Evolutionary conservation across 2,888 invertebrate genomes (phyloP).

Genomic region (Diaprepes abbreviatus): DNA sequence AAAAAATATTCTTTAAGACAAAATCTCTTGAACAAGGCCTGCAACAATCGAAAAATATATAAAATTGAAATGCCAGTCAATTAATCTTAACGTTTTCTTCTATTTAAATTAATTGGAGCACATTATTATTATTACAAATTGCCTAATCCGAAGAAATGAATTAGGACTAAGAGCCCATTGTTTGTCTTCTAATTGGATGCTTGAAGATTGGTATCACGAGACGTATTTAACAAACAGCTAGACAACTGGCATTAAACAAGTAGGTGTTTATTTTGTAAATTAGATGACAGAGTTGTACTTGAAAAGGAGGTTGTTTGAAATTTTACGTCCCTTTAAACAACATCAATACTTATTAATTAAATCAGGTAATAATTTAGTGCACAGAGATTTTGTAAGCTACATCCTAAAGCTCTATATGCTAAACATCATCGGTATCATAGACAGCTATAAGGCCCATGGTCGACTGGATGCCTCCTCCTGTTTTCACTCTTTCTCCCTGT

Average conservation of each 20-base stretch:
- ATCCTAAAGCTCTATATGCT: too few species aligned
- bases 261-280: neutral
- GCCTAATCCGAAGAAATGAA: constrained; percentile 4
- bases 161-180: constrained; percentile 19
- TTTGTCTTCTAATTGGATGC: neutral
- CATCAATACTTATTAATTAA: too few species aligned
- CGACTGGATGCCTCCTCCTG: too few species aligned
- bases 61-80: constrained; percentile 12
- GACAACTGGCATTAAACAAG: neutral
- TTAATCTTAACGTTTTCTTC: constrained; percentile 9
- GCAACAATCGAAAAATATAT: constrained; percentile 17
- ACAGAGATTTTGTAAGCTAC: too few species aligned
- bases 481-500: too few species aligned
- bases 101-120: constrained; percentile 24
- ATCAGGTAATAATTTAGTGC: too few species aligned
- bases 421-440: too few species aligned
- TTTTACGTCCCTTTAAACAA: too few species aligned
- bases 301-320: too few species aligned
- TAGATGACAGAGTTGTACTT: neutral
- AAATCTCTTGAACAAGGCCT: constrained; percentile 21
- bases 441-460: too few species aligned
- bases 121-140: constrained; percentile 10
- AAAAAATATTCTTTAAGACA: neutral
- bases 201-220: neutral
- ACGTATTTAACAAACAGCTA: constrained; percentile 3